Percentiles rank a stretch among this genome's conserved stretches.
Evolutionary conservation across 92 coral and sea anemone species (phyloP).

Genomic region (Actinostola sp.): DNA sequence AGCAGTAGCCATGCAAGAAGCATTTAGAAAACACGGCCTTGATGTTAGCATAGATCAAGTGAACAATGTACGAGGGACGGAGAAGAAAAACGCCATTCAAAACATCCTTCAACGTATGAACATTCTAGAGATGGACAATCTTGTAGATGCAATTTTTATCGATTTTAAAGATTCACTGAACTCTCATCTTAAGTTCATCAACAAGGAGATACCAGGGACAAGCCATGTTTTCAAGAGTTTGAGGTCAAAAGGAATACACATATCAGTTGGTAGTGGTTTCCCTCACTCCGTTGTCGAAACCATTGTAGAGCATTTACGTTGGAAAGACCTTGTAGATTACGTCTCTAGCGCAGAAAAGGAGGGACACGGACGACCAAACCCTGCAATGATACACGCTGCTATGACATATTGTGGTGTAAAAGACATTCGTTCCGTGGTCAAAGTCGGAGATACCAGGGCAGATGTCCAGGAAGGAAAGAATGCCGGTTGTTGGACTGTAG

Average conservation of each 20-base stretch:
- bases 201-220: constrained; percentile 89
- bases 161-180: constrained; percentile 75
- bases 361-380: constrained; percentile 92
- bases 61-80: constrained; percentile 92
- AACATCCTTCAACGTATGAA: constrained; percentile 23
- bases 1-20: constrained; percentile 82
- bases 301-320: constrained; percentile 59
- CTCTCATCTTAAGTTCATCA: constrained; percentile 60
- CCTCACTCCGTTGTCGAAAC: constrained; percentile 88
- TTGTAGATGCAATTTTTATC: constrained; percentile 61
- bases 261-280: constrained; percentile 95
- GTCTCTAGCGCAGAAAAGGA: constrained; percentile 88
- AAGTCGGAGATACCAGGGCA: constrained; percentile 87
- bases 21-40: constrained; percentile 69
- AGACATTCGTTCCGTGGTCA: constrained; percentile 68
- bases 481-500: constrained; percentile 93
- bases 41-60: constrained; percentile 65
- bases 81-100: constrained; percentile 84
- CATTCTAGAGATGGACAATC: constrained; percentile 5
- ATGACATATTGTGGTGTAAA: constrained; percentile 67
- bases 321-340: constrained; percentile 79
- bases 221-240: constrained; percentile 66
- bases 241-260: constrained; percentile 65
- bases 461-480: constrained; percentile 93
- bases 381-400: constrained; percentile 93